phyloP scores from a whole-genome alignment of 2,888 invertebrate genomes.

The Nineta flava region DNA sequence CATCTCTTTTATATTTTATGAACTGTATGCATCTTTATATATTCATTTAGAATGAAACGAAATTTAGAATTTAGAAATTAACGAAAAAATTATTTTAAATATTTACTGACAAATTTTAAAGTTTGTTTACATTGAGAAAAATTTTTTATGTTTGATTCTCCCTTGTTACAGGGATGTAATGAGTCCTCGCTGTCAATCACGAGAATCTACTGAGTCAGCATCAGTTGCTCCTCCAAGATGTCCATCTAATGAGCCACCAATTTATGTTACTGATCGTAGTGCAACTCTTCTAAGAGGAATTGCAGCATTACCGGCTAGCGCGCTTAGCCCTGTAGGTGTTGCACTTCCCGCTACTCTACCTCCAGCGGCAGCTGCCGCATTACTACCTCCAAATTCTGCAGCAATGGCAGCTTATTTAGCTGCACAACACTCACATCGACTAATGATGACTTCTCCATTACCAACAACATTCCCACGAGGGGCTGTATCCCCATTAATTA shows the following conservation, averaged over 20 bases:
- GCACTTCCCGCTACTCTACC: slow-evolving; percentile 50
- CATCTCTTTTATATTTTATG: too few species aligned
- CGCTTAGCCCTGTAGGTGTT: slow-evolving; percentile 50
- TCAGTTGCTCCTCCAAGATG: slow-evolving; percentile 53
- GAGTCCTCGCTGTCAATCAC: slow-evolving; percentile 67
- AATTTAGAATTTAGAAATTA: too few species aligned
- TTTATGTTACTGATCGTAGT: slow-evolving; percentile 41
- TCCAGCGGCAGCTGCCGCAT: slow-evolving; percentile 42
- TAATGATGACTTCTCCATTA: slow-evolving; percentile 48
- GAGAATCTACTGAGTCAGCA: slow-evolving; percentile 48
- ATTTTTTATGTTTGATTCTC: slow-evolving; percentile 15
- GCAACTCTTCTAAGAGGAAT: slow-evolving; percentile 28
- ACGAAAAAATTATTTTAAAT: too few species aligned
- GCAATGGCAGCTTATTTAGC: slow-evolving; percentile 70
- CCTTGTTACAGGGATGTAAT: slow-evolving; percentile 53
- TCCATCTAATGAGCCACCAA: slow-evolving; percentile 59
- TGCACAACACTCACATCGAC: slow-evolving; percentile 53
- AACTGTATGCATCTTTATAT: too few species aligned
- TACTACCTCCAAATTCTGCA: slow-evolving; percentile 63
- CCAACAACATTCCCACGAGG: slow-evolving; percentile 29
- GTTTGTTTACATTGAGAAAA: not conserved
- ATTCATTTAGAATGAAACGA: too few species aligned
- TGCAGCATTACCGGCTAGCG: slow-evolving; percentile 34
- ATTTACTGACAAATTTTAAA: not conserved
- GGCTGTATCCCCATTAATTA: slow-evolving; percentile 51